A percentile compares a stretch with the other conserved stretches of the same genome.
Evolutionary conservation across 2,888 invertebrate genomes (phyloP).

Genomic region (Rhodophaea formosa): DNA sequence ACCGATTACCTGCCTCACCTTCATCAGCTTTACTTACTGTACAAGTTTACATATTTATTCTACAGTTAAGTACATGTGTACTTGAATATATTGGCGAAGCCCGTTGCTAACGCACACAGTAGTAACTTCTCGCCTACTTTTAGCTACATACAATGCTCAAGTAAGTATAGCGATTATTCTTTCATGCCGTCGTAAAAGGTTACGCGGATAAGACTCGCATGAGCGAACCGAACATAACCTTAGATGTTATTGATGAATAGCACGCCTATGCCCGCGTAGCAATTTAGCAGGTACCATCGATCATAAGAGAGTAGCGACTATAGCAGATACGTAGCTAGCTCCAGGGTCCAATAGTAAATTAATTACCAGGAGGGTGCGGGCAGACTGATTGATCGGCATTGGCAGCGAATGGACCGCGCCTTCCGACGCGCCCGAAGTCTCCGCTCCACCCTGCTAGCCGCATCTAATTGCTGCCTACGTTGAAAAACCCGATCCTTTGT

Average conservation of each 20-base stretch:
- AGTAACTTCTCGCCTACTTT: background rate
- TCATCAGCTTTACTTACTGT: too few relatives aligned
- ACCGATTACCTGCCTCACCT: too few relatives aligned
- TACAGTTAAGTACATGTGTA: too few relatives aligned
- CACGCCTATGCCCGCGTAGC: constrained; percentile 28
- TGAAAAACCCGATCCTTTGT: constrained; percentile 56
- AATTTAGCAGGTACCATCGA: constrained; percentile 34
- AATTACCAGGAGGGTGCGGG: constrained; percentile 54
- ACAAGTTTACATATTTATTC: too few relatives aligned
- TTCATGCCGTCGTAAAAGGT: constrained; percentile 19
- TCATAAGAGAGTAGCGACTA: constrained; percentile 29
- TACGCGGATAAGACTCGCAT: constrained; percentile 19
- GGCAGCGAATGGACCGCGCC: constrained; percentile 36
- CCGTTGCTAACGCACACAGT: background rate
- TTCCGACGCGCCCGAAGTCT: constrained; percentile 42
- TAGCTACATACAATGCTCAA: background rate
- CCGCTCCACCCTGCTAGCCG: constrained; percentile 45
- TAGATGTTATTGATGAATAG: constrained; percentile 29
- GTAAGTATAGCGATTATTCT: constrained; percentile 10
- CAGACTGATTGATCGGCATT: constrained; percentile 51
- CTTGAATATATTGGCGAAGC: background rate
- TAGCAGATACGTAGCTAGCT: constrained; percentile 28
- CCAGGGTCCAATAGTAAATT: constrained; percentile 48
- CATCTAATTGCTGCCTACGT: constrained; percentile 55
- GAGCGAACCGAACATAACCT: constrained; percentile 25